Evolutionary conservation across 2,113 vertebrate species (phyloP).

Genomic region (Hipposideros armiger): DNA sequence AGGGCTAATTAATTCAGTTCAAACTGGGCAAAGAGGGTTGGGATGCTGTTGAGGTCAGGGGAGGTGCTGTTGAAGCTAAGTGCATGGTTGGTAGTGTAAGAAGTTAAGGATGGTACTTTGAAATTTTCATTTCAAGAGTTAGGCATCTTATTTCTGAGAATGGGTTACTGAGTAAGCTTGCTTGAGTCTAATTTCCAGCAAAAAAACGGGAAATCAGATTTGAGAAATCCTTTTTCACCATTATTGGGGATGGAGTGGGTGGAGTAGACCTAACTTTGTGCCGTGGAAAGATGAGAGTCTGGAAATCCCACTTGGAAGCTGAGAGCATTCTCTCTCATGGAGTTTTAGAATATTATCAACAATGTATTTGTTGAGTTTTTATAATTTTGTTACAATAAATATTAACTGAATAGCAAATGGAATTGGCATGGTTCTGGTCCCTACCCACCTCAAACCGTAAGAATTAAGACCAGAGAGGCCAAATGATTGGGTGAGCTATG

Average conservation of each 20-base stretch:
- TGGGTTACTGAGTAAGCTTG: neutral
- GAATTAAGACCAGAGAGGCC: slow-evolving; percentile 37
- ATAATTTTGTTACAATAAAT: neutral
- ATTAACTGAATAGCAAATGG: slow-evolving; percentile 3
- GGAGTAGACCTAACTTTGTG: slow-evolving; percentile 26
- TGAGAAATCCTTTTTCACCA: slow-evolving; percentile 29
- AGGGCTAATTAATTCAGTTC: neutral
- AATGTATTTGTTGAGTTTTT: slow-evolving; percentile 14
- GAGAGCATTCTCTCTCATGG: neutral
- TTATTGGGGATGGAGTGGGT: neutral
- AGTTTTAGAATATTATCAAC: slow-evolving; percentile 29
- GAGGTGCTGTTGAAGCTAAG: neutral
- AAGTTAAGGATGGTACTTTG: slow-evolving; percentile 38
- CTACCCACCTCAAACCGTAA: neutral
- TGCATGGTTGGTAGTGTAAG: neutral
- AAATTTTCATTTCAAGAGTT: slow-evolving; percentile 9
- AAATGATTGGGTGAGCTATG: neutral
- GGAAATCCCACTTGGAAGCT: slow-evolving; percentile 25
- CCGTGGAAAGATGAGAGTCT: neutral
- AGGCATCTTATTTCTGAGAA: slow-evolving; percentile 39
- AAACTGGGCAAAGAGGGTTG: neutral
- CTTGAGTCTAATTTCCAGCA: neutral
- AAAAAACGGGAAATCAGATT: slow-evolving; percentile 16
- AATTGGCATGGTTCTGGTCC: neutral
- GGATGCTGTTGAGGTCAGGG: neutral